A percentile compares a stretch with the other conserved stretches of the same genome.
Evolutionary conservation across 30 jellyfish, hydroid and myxozoan genomes (phyloP).

Genomic region (Cassiopea andromeda): DNA sequence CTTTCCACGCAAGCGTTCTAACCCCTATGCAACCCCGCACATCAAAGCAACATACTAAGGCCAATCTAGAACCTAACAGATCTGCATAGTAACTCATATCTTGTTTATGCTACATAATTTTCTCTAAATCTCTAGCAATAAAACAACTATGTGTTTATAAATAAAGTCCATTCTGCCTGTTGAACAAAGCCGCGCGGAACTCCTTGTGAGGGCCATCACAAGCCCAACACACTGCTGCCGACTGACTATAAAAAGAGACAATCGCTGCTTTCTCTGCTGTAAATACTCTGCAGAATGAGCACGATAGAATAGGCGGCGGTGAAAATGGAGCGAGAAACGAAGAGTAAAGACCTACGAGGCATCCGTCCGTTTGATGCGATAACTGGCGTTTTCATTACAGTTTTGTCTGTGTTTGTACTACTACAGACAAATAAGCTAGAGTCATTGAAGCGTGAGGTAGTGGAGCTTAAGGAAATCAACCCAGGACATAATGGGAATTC

Average conservation of each 20-base stretch:
- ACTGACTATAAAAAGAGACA: not conserved
- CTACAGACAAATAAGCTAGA: constrained; percentile 4
- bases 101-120: not conserved
- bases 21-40: not conserved
- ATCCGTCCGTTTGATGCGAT: not conserved
- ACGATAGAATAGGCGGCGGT: not conserved
- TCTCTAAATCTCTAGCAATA: not conserved
- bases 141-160: not conserved
- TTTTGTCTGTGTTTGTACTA: constrained; percentile 4
- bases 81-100: not conserved
- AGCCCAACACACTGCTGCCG: constrained; percentile 8
- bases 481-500: not conserved
- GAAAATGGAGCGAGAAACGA: constrained; percentile 8
- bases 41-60: not conserved
- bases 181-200: not conserved
- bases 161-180: not conserved
- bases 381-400: constrained; percentile 8
- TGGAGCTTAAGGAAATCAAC: not conserved
- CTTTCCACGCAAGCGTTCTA: not conserved
- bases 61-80: not conserved
- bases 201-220: constrained; percentile 22
- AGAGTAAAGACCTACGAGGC: not conserved
- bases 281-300: not conserved
- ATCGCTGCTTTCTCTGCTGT: not conserved
- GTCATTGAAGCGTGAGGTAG: not conserved